Percentiles rank a stretch among this genome's conserved stretches.
Conservation (phyloP, 2,113 vertebrate genomes). For the Anseranas semipalmata region DNA sequence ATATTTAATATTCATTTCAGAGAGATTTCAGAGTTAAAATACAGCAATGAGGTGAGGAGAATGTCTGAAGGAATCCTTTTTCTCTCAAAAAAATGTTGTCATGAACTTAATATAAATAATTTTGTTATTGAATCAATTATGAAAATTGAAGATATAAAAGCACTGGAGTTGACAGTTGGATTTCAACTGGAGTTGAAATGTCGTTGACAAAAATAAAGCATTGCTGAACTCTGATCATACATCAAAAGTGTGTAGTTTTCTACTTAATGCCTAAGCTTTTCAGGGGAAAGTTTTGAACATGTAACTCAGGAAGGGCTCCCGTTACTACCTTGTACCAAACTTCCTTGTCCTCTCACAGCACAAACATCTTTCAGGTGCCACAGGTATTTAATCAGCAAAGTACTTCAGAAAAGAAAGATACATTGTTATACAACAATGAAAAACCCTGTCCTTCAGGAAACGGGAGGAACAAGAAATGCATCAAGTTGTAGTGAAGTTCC, state of each 20-base stretch:
- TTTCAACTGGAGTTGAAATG: not conserved
- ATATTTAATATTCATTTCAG: not conserved
- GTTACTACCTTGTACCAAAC: not conserved
- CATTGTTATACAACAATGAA: not conserved
- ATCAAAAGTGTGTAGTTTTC: slow-evolving; percentile 20
- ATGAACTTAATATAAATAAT: slow-evolving; percentile 5
- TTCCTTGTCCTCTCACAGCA: not conserved
- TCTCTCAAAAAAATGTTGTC: not conserved
- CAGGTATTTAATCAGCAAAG: not conserved
- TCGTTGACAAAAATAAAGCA: slow-evolving; percentile 15
- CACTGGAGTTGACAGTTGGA: not conserved
- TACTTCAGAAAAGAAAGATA: not conserved
- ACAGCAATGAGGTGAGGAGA: not conserved
- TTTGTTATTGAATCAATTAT: slow-evolving; percentile 49
- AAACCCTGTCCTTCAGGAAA: not conserved
- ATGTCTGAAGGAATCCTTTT: not conserved
- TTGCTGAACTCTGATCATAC: slow-evolving; percentile 29
- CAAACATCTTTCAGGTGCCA: not conserved
- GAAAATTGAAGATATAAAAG: slow-evolving; percentile 31
- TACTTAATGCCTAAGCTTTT: not conserved
- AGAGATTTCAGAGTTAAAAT: not conserved
- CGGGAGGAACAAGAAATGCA: not conserved
- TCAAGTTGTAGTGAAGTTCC: not conserved
- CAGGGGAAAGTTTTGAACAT: not conserved
- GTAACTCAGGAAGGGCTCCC: not conserved